Evolutionary conservation across 1,140 invertebrate genomes (phyloP).

Genomic region (Latrodectus geometricus): DNA sequence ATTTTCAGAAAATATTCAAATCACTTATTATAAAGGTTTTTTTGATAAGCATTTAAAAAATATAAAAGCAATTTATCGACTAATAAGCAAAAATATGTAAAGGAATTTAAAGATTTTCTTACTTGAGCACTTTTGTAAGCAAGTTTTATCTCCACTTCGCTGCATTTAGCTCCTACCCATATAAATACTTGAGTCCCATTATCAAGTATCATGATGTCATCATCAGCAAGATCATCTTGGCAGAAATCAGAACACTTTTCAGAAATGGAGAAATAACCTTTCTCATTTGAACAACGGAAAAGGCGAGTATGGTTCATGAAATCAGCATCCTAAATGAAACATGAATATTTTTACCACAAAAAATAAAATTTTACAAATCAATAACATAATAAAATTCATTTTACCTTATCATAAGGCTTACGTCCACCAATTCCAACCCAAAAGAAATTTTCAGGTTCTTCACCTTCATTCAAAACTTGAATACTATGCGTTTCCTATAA

Average conservation of each 20-base stretch:
- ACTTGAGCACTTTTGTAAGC: slow-evolving; percentile 98
- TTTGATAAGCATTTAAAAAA: no score
- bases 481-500: slow-evolving; percentile 73
- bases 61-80: not conserved
- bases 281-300: slow-evolving; percentile 99
- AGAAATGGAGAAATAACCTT: slow-evolving; percentile 98
- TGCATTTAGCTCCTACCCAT: slow-evolving; percentile 95
- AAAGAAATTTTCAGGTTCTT: slow-evolving; percentile 99
- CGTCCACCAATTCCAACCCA: slow-evolving; percentile 95
- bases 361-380: not conserved
- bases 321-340: slow-evolving; percentile 77
- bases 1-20: no score
- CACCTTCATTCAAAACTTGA: slow-evolving; percentile 91
- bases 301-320: slow-evolving; percentile 95
- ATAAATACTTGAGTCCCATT: slow-evolving; percentile 98
- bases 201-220: slow-evolving; percentile 99
- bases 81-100: not conserved
- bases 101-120: slow-evolving; percentile 63
- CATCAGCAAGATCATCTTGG: slow-evolving; percentile 99
- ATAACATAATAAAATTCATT: slow-evolving; percentile 1
- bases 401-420: slow-evolving; percentile 85
- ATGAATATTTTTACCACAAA: not conserved
- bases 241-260: slow-evolving; percentile 99
- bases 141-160: slow-evolving; percentile 98
- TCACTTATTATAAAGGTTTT: no score